Evolutionary conservation across 2,113 vertebrate species (phyloP).

Genomic region (Pristiophorus japonicus): DNA sequence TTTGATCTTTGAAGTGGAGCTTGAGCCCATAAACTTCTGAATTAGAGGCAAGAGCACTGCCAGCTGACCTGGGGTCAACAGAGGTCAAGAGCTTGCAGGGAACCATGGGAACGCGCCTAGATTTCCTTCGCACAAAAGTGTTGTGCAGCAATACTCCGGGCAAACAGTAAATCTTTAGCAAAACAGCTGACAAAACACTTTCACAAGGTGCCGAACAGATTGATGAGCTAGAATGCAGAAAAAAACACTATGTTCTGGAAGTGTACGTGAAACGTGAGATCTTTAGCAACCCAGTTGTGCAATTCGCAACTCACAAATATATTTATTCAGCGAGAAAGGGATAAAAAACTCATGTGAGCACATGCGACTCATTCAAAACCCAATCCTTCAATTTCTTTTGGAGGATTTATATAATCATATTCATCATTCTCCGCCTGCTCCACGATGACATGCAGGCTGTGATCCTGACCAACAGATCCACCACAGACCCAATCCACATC

Average conservation of each 20-base stretch:
- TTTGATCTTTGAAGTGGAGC: neutral
- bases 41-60: neutral
- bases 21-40: neutral
- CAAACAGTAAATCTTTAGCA: neutral
- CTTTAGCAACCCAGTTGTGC: neutral
- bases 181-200: neutral
- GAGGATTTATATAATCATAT: no score
- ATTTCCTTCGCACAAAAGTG: neutral
- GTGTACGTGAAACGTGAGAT: neutral
- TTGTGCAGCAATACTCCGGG: neutral
- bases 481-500: no score
- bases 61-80: neutral
- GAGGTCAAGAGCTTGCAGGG: neutral
- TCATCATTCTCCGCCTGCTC: no score
- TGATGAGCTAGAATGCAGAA: neutral
- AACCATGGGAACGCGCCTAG: neutral
- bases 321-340: constrained; percentile 19
- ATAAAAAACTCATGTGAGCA: neutral
- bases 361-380: neutral
- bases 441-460: no score
- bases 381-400: neutral
- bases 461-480: no score
- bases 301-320: neutral
- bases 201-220: neutral
- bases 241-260: constrained; percentile 13